Percentiles rank a stretch among this genome's conserved stretches.
Evolutionary conservation across 2,113 vertebrate species (phyloP).

Genomic region (Phaethornis superciliosus): DNA sequence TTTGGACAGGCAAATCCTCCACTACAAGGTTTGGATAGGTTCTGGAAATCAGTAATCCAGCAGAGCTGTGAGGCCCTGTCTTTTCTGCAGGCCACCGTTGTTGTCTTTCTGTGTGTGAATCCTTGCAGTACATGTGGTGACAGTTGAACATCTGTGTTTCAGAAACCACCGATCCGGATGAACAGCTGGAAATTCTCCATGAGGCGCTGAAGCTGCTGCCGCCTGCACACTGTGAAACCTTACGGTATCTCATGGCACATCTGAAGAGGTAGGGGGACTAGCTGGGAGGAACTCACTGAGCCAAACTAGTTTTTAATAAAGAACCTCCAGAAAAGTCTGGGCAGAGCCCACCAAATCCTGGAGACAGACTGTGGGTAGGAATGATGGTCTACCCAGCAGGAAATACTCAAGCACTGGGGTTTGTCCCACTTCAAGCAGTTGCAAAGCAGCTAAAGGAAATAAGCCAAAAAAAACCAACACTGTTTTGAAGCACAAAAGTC

Average conservation of each 20-base stretch:
- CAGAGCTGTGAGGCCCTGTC: background rate
- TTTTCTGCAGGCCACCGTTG: background rate
- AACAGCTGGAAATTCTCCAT: slow-evolving; percentile 92
- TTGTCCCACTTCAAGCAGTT: background rate
- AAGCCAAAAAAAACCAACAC: background rate
- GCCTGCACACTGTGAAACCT: slow-evolving; percentile 94
- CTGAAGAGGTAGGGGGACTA: slow-evolving; percentile 87
- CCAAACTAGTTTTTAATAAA: background rate
- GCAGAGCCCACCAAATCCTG: background rate
- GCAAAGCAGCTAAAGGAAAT: background rate
- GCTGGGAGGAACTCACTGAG: background rate
- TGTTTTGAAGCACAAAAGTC: background rate
- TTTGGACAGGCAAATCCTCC: background rate
- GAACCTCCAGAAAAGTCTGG: background rate
- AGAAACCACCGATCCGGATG: slow-evolving; percentile 91
- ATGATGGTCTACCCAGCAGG: background rate
- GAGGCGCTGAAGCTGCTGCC: slow-evolving; percentile 95
- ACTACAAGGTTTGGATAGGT: background rate
- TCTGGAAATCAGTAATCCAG: background rate
- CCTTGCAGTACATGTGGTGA: background rate
- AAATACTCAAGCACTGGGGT: background rate
- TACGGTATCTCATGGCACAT: slow-evolving; percentile 97
- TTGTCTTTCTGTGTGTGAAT: background rate
- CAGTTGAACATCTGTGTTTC: slow-evolving; percentile 39
- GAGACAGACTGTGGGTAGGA: background rate